Percentiles rank a stretch among this genome's conserved stretches.
Conservation (phyloP, 1,140 invertebrate genomes). For the Drepana arcuata region DNA sequence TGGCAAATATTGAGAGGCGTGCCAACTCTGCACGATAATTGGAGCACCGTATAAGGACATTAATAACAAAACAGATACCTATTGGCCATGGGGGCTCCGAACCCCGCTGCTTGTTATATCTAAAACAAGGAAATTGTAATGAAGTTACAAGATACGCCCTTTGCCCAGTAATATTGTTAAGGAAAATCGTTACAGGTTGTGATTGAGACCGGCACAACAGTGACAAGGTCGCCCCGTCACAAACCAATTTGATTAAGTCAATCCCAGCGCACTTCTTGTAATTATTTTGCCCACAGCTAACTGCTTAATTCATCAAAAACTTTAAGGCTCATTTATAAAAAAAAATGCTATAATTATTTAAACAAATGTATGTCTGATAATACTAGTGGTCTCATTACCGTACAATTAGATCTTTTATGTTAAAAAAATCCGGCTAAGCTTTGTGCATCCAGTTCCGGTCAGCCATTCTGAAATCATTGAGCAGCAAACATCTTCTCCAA, state of each 20-base stretch:
- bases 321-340: neutral
- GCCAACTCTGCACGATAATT: too few species aligned
- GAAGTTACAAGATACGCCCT: constrained; percentile 29
- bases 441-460: too few species aligned
- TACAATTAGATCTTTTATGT: too few species aligned
- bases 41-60: constrained; percentile 49
- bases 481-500: too few species aligned
- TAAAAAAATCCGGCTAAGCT: too few species aligned
- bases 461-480: too few species aligned
- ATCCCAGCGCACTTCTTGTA: neutral
- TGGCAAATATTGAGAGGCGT: too few species aligned
- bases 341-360: neutral
- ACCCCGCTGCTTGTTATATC: constrained; percentile 37
- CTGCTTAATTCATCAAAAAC: neutral
- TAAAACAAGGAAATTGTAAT: constrained; percentile 41
- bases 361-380: neutral
- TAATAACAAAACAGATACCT: constrained; percentile 56
- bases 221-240: constrained; percentile 13
- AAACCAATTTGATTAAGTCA: constrained; percentile 21
- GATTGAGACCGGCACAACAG: constrained; percentile 15
- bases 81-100: constrained; percentile 28
- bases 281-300: neutral
- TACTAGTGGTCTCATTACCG: neutral
- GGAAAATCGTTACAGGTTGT: constrained; percentile 31
- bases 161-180: constrained; percentile 37